Evolutionary conservation across 1,140 invertebrate genomes (phyloP).

Genomic region (Aphis craccivora): DNA sequence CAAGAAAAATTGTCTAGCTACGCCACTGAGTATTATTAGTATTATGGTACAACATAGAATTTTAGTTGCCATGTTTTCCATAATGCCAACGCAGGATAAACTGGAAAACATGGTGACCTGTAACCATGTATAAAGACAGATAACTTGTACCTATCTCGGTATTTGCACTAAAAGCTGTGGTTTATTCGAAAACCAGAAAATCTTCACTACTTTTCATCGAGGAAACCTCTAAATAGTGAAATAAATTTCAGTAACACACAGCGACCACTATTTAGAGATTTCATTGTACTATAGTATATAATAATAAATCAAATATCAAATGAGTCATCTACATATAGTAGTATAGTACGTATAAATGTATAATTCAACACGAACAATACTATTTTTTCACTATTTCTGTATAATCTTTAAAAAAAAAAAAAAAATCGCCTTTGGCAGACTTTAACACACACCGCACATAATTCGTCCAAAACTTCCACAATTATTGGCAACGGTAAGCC

Average conservation of each 20-base stretch:
- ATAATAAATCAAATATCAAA: too few species aligned
- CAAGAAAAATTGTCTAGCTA: too few species aligned
- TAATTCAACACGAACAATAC: too few species aligned
- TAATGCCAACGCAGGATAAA: too few species aligned
- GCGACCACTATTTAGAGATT: not conserved
- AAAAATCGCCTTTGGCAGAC: not conserved
- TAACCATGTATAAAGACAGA: too few species aligned
- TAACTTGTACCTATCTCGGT: too few species aligned
- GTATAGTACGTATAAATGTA: too few species aligned
- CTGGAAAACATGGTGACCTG: too few species aligned
- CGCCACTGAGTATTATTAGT: not conserved
- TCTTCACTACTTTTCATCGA: not conserved
- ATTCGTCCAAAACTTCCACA: not conserved
- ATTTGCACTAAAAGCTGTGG: too few species aligned
- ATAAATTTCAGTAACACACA: not conserved
- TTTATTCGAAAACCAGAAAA: too few species aligned
- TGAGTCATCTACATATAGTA: too few species aligned
- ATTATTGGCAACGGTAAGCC: not conserved
- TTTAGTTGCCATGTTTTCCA: too few species aligned
- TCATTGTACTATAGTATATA: not conserved
- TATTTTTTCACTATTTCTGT: not conserved
- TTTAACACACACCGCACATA: not conserved
- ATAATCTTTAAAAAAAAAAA: not conserved
- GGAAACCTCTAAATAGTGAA: not conserved
- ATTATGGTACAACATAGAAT: not conserved